Base-by-base conservation (phyloP, 1,140 invertebrate genomes). In the Muscidifurax raptorellus region DNA sequence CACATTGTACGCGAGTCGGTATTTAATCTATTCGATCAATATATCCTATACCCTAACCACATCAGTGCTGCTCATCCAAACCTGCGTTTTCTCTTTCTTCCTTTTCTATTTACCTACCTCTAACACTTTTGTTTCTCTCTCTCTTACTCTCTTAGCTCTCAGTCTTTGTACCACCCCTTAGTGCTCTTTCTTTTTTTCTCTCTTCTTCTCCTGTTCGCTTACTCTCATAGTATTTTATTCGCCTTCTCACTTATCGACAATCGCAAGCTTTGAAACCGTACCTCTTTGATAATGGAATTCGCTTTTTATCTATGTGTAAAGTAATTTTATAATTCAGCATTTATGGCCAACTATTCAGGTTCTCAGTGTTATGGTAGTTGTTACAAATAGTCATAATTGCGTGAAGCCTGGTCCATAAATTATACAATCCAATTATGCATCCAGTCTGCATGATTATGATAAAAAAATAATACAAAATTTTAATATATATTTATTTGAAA, bases 11-110 rank as follows among this genome's bases (percentile, higher is more conserved):
- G 79, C 88, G 85, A 86, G 77, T 74, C 82, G 87, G 79, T 77
- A 85, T 87, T 86, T 86, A 81, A 78, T 80, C 79, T 80, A 78
- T 64, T 83, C 82, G 84, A 87, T 89, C 88, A 82, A 89, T 89
- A 86, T 83, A 85, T 85, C 80, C 71, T 78, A 47, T 22, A 5
- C 52, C 15, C 15, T 27, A 77, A 77, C 15, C 44, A 77, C 3
- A 22, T 59, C 12, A 44, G 22, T 75, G 18, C 47, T 67, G 64
- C 25, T 10, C 25, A 30, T 77, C 15, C 22, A 18, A n/a, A 22
- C 7, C 6, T 59, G 22, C 36, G 36, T 40, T 9, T 12, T 44
- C 18, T 40, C 44, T 74, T 72, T 32, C n/a, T n/a, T n/a, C n/a
- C n/a, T n/a, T 74, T 18, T 27, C 25, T 22, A 27, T 13, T 69